These are phyloP conservation scores for Elephas maximus DNA, from an alignment of 2,113 vertebrate genomes.

Conservation along the genomic window DNA sequence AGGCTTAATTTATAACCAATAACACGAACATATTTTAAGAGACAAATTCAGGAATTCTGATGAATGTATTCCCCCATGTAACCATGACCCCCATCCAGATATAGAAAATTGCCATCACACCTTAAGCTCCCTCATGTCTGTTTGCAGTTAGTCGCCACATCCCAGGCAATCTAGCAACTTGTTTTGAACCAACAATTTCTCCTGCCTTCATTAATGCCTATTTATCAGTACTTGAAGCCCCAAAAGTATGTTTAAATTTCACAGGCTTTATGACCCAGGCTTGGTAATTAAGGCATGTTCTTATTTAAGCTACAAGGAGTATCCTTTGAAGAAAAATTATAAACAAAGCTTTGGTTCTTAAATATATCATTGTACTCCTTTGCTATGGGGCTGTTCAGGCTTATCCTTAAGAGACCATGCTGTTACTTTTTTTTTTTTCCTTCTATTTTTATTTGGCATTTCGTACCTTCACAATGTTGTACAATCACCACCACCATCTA, in stretches of 20 bases:
- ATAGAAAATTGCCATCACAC: neutral
- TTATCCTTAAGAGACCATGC: conserved; percentile 26
- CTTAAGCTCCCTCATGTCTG: neutral
- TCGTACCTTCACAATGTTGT: neutral
- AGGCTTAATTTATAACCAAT: neutral
- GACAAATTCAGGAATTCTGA: neutral
- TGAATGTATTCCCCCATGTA: neutral
- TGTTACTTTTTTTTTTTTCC: conserved; percentile 11
- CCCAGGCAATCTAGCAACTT: neutral
- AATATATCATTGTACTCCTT: neutral
- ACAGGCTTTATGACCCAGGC: neutral
- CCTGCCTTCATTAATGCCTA: neutral
- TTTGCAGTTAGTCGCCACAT: neutral
- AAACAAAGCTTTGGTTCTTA: conserved; percentile 54
- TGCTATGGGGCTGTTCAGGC: neutral
- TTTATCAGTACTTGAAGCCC: neutral
- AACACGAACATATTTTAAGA: neutral
- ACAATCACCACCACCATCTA: neutral
- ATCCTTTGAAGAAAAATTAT: conserved; percentile 48
- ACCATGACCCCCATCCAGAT: neutral
- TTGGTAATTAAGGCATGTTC: conserved; percentile 13
- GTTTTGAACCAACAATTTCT: conserved; percentile 13
- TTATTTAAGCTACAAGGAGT: conserved; percentile 66
- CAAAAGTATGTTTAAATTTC: conserved; percentile 37
- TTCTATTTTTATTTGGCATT: neutral